Evolutionary conservation across 2,113 vertebrate species (phyloP).

Genomic region (Dendrocopos noguchii): DNA sequence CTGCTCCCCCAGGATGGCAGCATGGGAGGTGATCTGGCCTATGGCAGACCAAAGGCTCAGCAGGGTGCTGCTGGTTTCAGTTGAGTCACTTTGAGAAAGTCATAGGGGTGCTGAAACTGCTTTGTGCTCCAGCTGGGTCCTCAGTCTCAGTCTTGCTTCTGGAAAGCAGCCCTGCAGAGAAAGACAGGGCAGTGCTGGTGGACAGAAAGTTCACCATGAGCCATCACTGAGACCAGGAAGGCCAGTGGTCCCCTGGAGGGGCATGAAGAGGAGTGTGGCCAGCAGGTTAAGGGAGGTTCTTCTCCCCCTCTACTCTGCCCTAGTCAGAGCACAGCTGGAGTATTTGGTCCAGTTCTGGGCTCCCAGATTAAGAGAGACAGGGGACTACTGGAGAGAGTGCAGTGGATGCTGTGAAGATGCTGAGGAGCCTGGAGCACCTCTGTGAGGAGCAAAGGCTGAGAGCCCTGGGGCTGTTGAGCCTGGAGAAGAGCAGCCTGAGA

Average conservation of each 20-base stretch:
- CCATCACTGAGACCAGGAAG: background rate
- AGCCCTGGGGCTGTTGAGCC: no score
- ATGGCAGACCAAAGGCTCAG: rapidly evolving
- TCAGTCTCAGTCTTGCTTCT: background rate
- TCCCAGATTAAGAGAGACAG: no score
- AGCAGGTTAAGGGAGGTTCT: no score
- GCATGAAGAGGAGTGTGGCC: background rate
- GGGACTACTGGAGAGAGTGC: no score
- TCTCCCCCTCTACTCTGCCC: no score
- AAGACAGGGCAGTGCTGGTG: background rate
- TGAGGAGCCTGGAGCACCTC: no score
- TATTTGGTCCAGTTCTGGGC: no score
- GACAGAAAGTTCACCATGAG: background rate
- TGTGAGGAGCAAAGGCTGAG: no score
- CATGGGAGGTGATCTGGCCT: rapidly evolving
- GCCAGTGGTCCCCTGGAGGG: background rate
- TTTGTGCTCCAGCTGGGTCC: background rate
- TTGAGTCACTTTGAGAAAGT: background rate
- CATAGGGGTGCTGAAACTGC: background rate
- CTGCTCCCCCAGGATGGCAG: rapidly evolving
- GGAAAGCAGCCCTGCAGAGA: background rate
- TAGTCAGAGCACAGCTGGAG: no score
- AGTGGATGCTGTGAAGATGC: no score
- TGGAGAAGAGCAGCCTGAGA: no score
- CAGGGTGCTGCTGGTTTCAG: background rate